Evolutionary conservation across 2,797 vertebrate genomes (phyloP), one percentile per base, ranked within the genome.

Genomic region (Mormyrus hasselquistii): DNA sequence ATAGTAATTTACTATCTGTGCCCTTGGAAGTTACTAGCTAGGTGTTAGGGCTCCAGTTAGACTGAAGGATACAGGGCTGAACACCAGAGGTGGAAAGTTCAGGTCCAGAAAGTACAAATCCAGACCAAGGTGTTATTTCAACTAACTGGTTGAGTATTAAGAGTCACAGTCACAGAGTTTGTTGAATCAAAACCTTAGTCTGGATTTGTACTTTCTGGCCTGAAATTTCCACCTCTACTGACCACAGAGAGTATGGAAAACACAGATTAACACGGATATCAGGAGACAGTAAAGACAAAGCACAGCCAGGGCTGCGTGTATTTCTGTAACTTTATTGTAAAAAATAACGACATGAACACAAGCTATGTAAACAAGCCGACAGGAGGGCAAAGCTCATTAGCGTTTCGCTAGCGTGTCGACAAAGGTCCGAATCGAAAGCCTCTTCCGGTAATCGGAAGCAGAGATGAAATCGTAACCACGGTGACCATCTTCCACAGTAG

Each of bases 261-360:
- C 29, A 38, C 29, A 16, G 65, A 73, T 16, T 73, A 73, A 38
- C 29, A 38, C 4, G 12, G 1, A 29, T 50, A 9, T 50, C 44
- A 47, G 44, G 38, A 85, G 83, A 85, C 53, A 59, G 19, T 2
- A 4, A 57, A 44, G 8, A 87, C 14, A 9, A 19, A 59, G 5
- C 52, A 16, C 14, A 55, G 53, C 53, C 53, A n/a, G 52, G 16
- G 34, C 29, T 44, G 29, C 1, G 38, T 87, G 53, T 85, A 22
- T 85, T 85, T 50, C 44, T 52, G 44, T 50, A 85, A 4, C 34
- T 87, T 87, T 87, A 57, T 87, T 59, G 25, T 87, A 59, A 87
- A 87, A 79, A 79, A 44, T 47, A 79, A 79, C 76, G 9, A 79
- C 47, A 44, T n/a, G 38, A 47, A 86, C 83, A 86, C 83, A 79